Base-by-base conservation (phyloP, 2,888 invertebrate species). In the Thereva unica region DNA sequence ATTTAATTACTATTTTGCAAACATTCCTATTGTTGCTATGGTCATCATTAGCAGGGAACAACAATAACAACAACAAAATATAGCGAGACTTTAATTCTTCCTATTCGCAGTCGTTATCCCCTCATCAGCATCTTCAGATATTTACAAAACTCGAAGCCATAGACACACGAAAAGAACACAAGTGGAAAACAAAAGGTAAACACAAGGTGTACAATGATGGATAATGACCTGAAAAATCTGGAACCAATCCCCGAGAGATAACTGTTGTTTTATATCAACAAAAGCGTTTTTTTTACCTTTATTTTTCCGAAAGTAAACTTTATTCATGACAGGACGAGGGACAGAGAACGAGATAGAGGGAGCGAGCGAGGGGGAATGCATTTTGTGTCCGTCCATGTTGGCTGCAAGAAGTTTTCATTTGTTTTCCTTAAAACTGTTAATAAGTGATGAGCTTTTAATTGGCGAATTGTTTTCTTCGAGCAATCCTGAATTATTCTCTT, bases 401-500 rank as follows among this genome's bases (percentile, higher is more conserved):
- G 23, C 23, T 23, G 23, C 23, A 23, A 23, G 23, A 23, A 23
- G 23, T 23, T 23, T 23, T 23, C 23, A 23, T 23, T 23, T 23
- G 23, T 23, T 23, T 23, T 23, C 23, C 23, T 23, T 23, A 23
- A 23, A 23, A 23, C 23, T 23, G 23, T 61, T 61, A 61, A 61
- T 61, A 61, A 61, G 61, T 61, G 50, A 61, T 61, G 61, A 61
- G 61, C 50, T 61, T 34, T 41, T 61, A 61, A 61, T 61, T 61
- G 61, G 61, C 49, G 61, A 50, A 59, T 59, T 10, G 7, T 59
- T 45, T 59, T 44, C 47, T 47, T 47, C 7, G 2, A 12, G 37
- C 57, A 5, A 4, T 50, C 50, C 35, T 50, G 12, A 50, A 35
- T 35, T 50, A 50, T 50, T 8, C 57, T 47, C 47, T 59, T 59